phyloP scores from a whole-genome alignment of 2,888 invertebrate genomes.

The Terebella lapidaria region DNA sequence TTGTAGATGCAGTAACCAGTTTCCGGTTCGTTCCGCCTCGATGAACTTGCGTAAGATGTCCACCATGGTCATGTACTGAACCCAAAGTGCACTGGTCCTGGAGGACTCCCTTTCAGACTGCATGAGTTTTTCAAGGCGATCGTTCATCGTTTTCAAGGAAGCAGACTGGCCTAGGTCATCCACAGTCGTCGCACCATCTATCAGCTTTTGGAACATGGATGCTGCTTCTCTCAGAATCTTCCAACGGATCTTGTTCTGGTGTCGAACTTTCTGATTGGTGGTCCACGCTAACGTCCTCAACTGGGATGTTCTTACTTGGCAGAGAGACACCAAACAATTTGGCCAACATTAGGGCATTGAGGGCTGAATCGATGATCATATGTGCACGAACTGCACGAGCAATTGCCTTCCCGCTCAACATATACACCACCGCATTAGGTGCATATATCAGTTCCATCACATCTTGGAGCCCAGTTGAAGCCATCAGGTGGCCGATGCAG shows the following conservation, averaged over 20 bases:
- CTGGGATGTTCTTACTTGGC: not conserved
- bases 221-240: no score
- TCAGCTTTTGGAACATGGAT: no score
- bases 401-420: slow-evolving; percentile 24
- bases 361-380: slow-evolving; percentile 18
- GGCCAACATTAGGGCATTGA: slow-evolving; percentile 15
- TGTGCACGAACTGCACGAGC: slow-evolving; percentile 26
- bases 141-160: no score
- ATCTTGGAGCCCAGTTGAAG: slow-evolving; percentile 24
- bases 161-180: not conserved
- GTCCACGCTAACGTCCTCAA: not conserved
- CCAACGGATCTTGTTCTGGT: not conserved
- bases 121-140: not conserved
- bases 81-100: slow-evolving; percentile 12
- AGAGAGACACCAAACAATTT: slow-evolving; percentile 7
- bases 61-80: slow-evolving; percentile 6
- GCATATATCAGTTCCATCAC: slow-evolving; percentile 22
- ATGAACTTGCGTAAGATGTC: slow-evolving; percentile 7
- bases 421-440: slow-evolving; percentile 21
- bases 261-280: not conserved
- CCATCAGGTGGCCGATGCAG: slow-evolving; percentile 27
- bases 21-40: slow-evolving; percentile 9
- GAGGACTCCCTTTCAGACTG: not conserved
- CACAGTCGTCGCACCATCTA: not conserved
- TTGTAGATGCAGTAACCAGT: slow-evolving; percentile 5